phyloP scores from a whole-genome alignment of 2,797 vertebrate genomes.

The Notoglanidium macrostoma region DNA sequence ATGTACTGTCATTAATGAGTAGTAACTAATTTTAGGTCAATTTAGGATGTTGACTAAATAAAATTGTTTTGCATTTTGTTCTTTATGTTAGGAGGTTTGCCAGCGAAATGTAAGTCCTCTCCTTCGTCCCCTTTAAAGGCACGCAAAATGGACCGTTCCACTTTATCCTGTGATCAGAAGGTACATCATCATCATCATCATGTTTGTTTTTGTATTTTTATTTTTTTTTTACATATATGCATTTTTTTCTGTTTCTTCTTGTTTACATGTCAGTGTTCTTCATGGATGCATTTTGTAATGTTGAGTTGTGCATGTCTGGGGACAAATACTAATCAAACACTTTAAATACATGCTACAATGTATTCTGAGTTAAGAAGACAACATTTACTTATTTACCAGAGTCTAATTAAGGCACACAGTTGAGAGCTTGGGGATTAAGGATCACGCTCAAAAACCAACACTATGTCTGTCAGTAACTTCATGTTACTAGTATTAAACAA shows the following conservation, averaged over 20 bases:
- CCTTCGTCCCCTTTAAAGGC: constrained; percentile 80
- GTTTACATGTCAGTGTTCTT: background rate
- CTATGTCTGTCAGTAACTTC: background rate
- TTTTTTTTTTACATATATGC: background rate
- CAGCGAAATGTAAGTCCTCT: constrained; percentile 79
- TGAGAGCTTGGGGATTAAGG: background rate
- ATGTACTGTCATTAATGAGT: background rate
- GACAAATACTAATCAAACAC: background rate
- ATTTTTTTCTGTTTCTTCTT: background rate
- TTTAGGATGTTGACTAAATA: background rate
- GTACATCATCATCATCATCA: constrained; percentile 56
- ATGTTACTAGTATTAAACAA: background rate
- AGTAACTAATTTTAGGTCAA: background rate
- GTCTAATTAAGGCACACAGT: background rate
- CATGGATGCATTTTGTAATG: background rate
- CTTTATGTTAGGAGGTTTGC: constrained; percentile 63
- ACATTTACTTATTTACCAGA: background rate
- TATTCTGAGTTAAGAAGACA: background rate
- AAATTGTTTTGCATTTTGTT: background rate
- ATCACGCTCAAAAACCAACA: background rate
- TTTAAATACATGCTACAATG: background rate
- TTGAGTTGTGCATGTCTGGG: background rate
- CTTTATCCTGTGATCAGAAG: constrained; percentile 78
- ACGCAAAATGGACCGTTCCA: constrained; percentile 76
- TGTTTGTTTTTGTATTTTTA: background rate